These are phyloP conservation scores for Pipistrellus kuhlii DNA, from an alignment of 2,797 vertebrate species.

Conservation along the genomic window DNA sequence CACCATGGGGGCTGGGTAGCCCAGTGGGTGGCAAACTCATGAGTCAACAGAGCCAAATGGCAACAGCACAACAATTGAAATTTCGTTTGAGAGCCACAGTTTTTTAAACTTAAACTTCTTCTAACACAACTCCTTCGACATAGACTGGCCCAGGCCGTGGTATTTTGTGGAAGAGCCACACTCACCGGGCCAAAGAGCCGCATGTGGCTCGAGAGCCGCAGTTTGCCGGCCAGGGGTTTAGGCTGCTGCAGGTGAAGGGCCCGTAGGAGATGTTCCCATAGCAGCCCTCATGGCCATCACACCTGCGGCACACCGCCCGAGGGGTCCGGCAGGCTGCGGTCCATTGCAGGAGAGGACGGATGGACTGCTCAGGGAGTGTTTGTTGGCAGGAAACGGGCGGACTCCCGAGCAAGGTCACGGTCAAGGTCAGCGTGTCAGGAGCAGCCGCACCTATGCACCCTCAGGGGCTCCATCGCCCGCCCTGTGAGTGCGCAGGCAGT, in stretches of 20 bases:
- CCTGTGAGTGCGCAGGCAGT: conserved; percentile 61
- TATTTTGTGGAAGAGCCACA: too few species aligned
- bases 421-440: background rate
- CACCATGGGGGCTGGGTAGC: background rate
- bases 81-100: too few species aligned
- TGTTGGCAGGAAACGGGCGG: background rate
- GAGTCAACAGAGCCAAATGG: too few species aligned
- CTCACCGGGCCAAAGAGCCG: too few species aligned
- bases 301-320: too few species aligned
- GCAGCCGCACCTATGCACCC: conserved; percentile 48
- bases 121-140: too few species aligned
- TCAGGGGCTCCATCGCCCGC: conserved; percentile 68
- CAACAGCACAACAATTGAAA: too few species aligned
- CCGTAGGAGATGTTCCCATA: rapidly evolving
- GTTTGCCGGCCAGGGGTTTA: too few species aligned
- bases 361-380: background rate
- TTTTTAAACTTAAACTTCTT: too few species aligned
- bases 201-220: too few species aligned
- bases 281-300: rapidly evolving
- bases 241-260: rapidly evolving
- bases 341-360: background rate
- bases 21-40: too few species aligned
- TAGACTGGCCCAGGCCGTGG: too few species aligned
- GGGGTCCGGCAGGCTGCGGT: background rate
- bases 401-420: background rate